Evolutionary conservation across 2,888 invertebrate species (phyloP).

Genomic region (Microctonus aethiopoides): DNA sequence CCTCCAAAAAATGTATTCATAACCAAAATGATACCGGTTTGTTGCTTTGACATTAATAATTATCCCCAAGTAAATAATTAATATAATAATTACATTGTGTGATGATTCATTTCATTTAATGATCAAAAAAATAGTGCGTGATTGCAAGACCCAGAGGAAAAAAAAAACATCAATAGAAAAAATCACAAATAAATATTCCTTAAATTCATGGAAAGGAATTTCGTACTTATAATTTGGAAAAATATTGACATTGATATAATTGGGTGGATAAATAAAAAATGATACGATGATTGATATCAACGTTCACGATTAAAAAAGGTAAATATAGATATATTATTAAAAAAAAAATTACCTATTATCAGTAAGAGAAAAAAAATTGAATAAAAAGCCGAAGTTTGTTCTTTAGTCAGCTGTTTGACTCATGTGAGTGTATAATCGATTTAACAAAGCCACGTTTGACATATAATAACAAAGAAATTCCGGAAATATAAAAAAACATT

Average conservation of each 20-base stretch:
- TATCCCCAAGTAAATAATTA: not conserved
- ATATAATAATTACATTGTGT: too few relatives aligned
- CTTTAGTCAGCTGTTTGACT: not conserved
- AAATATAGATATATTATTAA: not conserved
- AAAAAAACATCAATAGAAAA: too few relatives aligned
- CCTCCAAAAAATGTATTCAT: not conserved
- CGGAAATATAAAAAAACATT: not conserved
- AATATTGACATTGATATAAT: not conserved
- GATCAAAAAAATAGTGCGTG: too few relatives aligned
- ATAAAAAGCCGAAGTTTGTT: not conserved
- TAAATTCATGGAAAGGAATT: too few relatives aligned
- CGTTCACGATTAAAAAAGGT: not conserved
- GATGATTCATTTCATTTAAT: too few relatives aligned
- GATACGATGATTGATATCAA: not conserved
- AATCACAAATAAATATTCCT: too few relatives aligned
- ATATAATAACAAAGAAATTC: not conserved
- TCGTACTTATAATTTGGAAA: too few relatives aligned
- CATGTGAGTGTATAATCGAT: not conserved
- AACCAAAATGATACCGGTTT: constrained; percentile 5
- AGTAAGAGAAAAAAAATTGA: not conserved
- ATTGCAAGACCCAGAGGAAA: too few relatives aligned
- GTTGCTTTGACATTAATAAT: not conserved
- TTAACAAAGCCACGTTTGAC: not conserved
- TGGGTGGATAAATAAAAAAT: not conserved
- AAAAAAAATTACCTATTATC: too few relatives aligned